A percentile compares a stretch with the other conserved stretches of the same genome.
Evolutionary conservation across 2,888 invertebrate species (phyloP).

Genomic region (Ormyrus rosae): DNA sequence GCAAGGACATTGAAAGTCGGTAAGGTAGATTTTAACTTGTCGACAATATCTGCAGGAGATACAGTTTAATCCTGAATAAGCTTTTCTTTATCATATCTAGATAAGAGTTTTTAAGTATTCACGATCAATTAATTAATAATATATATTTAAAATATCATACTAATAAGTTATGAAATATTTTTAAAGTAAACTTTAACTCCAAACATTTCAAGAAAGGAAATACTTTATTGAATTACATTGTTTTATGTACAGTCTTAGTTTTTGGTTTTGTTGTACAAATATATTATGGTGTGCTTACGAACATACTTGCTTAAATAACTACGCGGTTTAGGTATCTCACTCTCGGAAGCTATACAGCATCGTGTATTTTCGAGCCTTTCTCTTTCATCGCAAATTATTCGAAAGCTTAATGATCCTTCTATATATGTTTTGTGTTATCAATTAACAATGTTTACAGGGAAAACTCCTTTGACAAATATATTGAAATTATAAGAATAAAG

Average conservation of each 20-base stretch:
- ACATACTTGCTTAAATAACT: constrained; percentile 47
- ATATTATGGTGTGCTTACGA: constrained; percentile 60
- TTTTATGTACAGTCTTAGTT: constrained; percentile 64
- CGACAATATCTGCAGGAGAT: constrained; percentile 4
- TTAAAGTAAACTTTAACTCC: neutral
- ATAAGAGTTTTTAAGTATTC: neutral
- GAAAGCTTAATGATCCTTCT: too few species aligned
- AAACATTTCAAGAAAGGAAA: constrained; percentile 49
- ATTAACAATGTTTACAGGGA: too few species aligned
- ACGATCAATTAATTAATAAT: too few species aligned
- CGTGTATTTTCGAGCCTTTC: constrained; percentile 14
- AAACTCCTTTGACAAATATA: neutral
- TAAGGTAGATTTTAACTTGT: constrained; percentile 29
- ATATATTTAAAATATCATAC: neutral
- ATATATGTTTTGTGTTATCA: too few species aligned
- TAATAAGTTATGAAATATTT: neutral
- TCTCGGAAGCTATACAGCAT: constrained; percentile 47
- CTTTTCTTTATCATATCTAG: neutral
- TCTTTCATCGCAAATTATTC: neutral
- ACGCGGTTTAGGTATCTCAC: constrained; percentile 33
- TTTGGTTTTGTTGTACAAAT: constrained; percentile 64
- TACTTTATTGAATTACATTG: constrained; percentile 61
- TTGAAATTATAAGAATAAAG: neutral
- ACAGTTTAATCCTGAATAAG: neutral
- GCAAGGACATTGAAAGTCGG: neutral